These are phyloP conservation scores for Gari tellinella DNA, from an alignment of 2,888 invertebrate genomes.

Conservation along the genomic window DNA sequence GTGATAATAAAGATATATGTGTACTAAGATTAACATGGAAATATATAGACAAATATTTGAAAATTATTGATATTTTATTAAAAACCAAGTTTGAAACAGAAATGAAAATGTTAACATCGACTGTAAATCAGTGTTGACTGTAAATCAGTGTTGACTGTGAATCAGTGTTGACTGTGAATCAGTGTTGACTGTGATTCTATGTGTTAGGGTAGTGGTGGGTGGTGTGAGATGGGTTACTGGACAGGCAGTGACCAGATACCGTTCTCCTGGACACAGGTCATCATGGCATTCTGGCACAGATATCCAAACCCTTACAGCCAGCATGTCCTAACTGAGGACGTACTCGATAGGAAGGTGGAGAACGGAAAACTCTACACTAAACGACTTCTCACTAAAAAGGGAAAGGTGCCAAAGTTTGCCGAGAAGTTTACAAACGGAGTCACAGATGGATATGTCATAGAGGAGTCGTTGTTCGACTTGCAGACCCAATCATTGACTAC, in stretches of 20 bases:
- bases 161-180: too few species aligned
- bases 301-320: constrained; percentile 56
- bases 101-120: too few species aligned
- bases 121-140: too few species aligned
- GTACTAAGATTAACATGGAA: too few species aligned
- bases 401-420: constrained; percentile 43
- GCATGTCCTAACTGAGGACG: constrained; percentile 55
- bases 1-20: too few species aligned
- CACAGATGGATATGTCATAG: constrained; percentile 31
- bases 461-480: constrained; percentile 52
- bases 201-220: too few species aligned
- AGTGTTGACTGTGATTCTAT: too few species aligned
- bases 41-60: too few species aligned
- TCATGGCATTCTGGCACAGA: constrained; percentile 46
- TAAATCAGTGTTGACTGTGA: too few species aligned
- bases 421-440: constrained; percentile 60
- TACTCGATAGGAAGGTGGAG: constrained; percentile 24
- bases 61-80: too few species aligned
- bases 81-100: too few species aligned
- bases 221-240: constrained; percentile 14
- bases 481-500: constrained; percentile 37
- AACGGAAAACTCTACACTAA: constrained; percentile 40
- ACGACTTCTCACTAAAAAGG: constrained; percentile 42
- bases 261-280: constrained; percentile 45
- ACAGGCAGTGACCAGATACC: constrained; percentile 8